Evolutionary conservation across 2,888 invertebrate genomes (phyloP).

Genomic region (Philhelius pedissequus): DNA sequence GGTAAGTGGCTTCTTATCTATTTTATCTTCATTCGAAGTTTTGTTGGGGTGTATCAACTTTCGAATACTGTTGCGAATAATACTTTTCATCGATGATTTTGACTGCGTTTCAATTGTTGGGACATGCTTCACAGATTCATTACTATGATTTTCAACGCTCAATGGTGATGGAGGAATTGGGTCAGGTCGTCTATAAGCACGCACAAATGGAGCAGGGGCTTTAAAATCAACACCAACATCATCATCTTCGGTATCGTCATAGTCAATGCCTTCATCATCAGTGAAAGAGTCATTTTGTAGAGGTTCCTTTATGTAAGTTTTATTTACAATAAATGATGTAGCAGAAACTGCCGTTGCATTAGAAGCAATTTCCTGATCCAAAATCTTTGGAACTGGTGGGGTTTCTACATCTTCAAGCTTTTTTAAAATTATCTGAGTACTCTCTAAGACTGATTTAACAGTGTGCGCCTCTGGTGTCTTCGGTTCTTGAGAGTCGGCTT

Average conservation of each 20-base stretch:
- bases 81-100: conserved; percentile 70
- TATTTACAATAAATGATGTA: background rate
- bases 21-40: conserved; percentile 30
- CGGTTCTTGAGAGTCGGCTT: conserved; percentile 13
- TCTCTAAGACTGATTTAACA: background rate
- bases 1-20: conserved; percentile 18
- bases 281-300: conserved; percentile 15
- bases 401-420: conserved; percentile 51
- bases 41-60: conserved; percentile 74
- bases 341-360: background rate
- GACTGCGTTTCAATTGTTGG: conserved; percentile 56
- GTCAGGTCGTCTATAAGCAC: conserved; percentile 74
- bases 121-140: conserved; percentile 71
- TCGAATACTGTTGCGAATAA: conserved; percentile 77
- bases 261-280: conserved; percentile 61
- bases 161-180: conserved; percentile 13
- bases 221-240: conserved; percentile 73
- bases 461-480: conserved; percentile 25
- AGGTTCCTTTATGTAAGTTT: background rate
- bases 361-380: background rate
- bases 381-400: conserved; percentile 27
- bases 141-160: conserved; percentile 65
- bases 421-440: background rate
- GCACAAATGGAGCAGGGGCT: conserved; percentile 76
- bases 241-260: conserved; percentile 70